Percentiles rank a stretch among this genome's conserved stretches.
Evolutionary conservation across 2,113 vertebrate species (phyloP).

Genomic region (Neolamprologus cancellatus): DNA sequence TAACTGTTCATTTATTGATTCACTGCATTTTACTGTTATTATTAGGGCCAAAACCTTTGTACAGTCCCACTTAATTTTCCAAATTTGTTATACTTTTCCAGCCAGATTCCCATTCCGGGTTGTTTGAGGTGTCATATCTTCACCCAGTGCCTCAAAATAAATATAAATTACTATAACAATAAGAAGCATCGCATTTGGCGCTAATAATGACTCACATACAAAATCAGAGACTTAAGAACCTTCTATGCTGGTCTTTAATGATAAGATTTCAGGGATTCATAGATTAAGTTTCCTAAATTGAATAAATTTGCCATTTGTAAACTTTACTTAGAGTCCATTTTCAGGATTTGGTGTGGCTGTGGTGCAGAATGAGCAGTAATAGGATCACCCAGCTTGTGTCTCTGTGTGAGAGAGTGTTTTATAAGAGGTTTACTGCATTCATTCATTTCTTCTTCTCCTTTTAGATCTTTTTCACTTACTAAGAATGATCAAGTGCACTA

Average conservation of each 20-base stretch:
- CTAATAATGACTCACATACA: not conserved
- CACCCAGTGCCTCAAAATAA: not conserved
- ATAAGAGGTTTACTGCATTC: not conserved
- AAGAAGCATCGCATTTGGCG: not conserved
- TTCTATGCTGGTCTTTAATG: not conserved
- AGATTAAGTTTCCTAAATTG: slow-evolving; percentile 42
- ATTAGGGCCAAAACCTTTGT: not conserved
- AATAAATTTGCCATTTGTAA: slow-evolving; percentile 41
- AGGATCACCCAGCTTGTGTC: not conserved
- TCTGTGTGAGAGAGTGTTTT: not conserved
- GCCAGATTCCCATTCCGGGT: not conserved
- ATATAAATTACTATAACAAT: not conserved
- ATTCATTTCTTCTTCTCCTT: not conserved
- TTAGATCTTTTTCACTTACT: not conserved
- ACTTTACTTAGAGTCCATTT: slow-evolving; percentile 36
- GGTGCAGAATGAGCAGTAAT: not conserved
- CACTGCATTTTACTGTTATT: not conserved
- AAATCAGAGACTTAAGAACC: not conserved
- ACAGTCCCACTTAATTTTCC: not conserved
- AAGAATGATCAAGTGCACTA: not conserved
- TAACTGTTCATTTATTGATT: not conserved
- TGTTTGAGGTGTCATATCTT: not conserved
- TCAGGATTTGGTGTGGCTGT: not conserved
- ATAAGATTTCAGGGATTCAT: not conserved
- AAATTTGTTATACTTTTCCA: not conserved